A percentile compares a stretch with the other conserved stretches of the same genome.
phyloP scores from a whole-genome alignment of 1,140 invertebrate genomes.

The Sipha flava region DNA sequence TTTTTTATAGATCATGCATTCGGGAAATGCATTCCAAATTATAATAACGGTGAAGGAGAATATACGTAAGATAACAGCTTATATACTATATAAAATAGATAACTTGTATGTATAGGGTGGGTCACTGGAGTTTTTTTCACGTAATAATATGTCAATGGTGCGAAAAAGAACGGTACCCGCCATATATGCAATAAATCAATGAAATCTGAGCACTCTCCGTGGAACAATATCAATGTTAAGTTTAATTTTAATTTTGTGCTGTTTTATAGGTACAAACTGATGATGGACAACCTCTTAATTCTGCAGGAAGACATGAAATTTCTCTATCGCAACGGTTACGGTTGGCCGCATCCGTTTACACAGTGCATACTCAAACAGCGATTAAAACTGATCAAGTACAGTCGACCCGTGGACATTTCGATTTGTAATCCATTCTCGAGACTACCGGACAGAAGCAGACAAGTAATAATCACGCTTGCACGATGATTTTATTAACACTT shows the following conservation, averaged over 20 bases:
- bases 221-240: too few relatives aligned
- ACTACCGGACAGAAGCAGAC: background rate
- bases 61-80: background rate
- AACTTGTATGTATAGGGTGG: too few relatives aligned
- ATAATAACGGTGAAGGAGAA: background rate
- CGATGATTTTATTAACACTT: background rate
- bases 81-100: too few relatives aligned
- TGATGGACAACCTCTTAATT: background rate
- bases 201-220: too few relatives aligned
- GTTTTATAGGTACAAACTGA: background rate
- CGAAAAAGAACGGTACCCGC: too few relatives aligned
- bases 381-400: background rate
- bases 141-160: too few relatives aligned
- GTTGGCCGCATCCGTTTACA: slow-evolving; percentile 10
- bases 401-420: background rate
- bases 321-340: background rate
- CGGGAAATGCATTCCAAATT: background rate
- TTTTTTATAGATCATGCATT: slow-evolving; percentile 4
- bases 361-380: slow-evolving; percentile 7
- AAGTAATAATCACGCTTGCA: background rate
- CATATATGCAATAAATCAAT: too few relatives aligned
- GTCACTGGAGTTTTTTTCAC: too few relatives aligned
- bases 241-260: background rate
- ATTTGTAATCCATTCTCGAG: background rate
- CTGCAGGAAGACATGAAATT: background rate